Evolutionary conservation across 2,797 vertebrate genomes (phyloP).

Genomic region (Malurus leucopterus): DNA sequence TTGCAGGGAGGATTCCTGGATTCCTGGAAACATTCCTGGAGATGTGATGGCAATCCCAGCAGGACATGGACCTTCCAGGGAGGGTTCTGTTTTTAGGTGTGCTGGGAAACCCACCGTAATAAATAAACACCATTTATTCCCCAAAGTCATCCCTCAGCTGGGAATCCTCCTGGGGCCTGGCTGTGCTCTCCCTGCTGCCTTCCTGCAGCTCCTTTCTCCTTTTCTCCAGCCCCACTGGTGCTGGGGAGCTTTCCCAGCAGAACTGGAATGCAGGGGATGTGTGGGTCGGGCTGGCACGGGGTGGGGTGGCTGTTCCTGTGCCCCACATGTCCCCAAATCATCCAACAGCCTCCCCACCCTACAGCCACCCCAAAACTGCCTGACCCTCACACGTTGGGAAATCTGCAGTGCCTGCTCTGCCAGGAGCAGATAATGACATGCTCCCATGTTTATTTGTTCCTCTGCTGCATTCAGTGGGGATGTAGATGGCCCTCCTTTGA

Average conservation of each 20-base stretch:
- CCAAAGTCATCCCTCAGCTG: fast-evolving
- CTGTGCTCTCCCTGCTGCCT: not conserved
- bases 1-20: too few relatives aligned
- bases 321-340: fast-evolving
- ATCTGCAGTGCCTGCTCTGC: not conserved
- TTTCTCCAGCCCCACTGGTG: not conserved
- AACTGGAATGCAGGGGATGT: fast-evolving
- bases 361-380: not conserved
- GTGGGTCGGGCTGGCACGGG: not conserved
- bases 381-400: not conserved
- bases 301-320: not conserved
- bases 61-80: not conserved
- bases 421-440: not conserved
- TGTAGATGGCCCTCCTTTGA: constrained; percentile 39
- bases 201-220: not conserved
- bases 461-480: not conserved
- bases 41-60: not conserved
- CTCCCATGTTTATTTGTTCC: not conserved
- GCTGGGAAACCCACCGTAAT: not conserved
- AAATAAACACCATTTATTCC: not conserved
- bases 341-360: not conserved
- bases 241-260: not conserved
- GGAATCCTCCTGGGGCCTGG: not conserved
- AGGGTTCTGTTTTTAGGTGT: fast-evolving
- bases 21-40: too few relatives aligned